Evolutionary conservation across 2,888 invertebrate species (phyloP), one percentile per base, ranked within the genome.

Genomic region (Neocrepidodera transversa): DNA sequence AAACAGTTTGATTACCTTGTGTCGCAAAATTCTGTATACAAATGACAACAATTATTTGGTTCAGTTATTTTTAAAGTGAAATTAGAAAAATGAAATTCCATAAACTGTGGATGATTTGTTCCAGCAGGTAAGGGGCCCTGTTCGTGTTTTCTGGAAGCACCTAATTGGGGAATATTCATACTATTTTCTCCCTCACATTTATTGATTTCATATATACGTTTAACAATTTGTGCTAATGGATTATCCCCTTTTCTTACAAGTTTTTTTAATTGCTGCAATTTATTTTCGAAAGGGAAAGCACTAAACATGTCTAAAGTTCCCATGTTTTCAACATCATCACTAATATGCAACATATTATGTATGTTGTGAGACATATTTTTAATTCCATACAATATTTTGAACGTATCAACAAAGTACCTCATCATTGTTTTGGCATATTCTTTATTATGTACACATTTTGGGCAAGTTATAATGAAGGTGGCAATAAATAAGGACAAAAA

Each of bases 281-380:
- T 23, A 23, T 23, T 23, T 23, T 23, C 23, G 7, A 23, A 23
- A 7, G 23, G 23, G 8, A 36, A 14, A 14, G 36, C 36, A 36
- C 36, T 49, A 7, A 50, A 50, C 7, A 20, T 26, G 16, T 38
- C 50, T 6, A 50, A 28, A 20, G 20, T 23, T 36, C 50, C 50
- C 32, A 36, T 38, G 14, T 36, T 14, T 50, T 36, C 20, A 4
- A 50, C 50, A 50, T 50, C 50, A 35, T 49, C 49, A 49, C 28
- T 28, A 30, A 47, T 30, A 47, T 47, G 47, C 30, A 47, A 28
- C 47, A 47, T 26, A 47, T 47, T 47, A 16, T 47, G 47, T 23
- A 23, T 23, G 7, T 23, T 23, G 7, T 23, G 23, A 23, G 23
- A 23, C 7, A 23, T 7, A 23, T 5, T 3, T 5, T 3, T 14